Conservation (phyloP, 1,140 invertebrate genomes). For the Galendromus occidentalis region DNA sequence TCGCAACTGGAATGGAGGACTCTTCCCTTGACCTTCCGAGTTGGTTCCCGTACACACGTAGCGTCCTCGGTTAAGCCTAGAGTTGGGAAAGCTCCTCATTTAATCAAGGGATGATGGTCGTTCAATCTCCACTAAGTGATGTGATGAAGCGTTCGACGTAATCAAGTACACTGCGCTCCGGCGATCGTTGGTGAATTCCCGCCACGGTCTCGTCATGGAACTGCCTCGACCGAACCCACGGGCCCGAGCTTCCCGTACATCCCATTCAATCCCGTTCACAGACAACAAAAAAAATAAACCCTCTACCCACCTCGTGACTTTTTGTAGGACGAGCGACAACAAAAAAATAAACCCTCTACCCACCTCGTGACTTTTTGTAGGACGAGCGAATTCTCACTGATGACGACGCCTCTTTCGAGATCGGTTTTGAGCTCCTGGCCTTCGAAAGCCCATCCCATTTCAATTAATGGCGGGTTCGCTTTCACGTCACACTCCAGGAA, state of each 20-base stretch:
- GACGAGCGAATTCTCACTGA: slow-evolving; percentile 58
- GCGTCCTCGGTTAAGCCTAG: slow-evolving; percentile 35
- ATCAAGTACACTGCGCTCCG: too few relatives aligned
- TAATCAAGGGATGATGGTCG: too few relatives aligned
- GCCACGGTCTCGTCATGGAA: too few relatives aligned
- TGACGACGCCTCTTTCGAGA: slow-evolving; percentile 47
- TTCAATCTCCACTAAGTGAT: too few relatives aligned
- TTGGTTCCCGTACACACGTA: slow-evolving; percentile 70
- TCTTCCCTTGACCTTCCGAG: slow-evolving; percentile 63
- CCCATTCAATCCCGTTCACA: too few relatives aligned
- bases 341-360: too few relatives aligned
- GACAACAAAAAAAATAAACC: too few relatives aligned
- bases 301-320: slow-evolving; percentile 38
- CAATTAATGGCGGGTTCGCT: slow-evolving; percentile 31
- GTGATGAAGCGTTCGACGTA: too few relatives aligned
- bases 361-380: slow-evolving; percentile 50
- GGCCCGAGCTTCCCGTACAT: too few relatives aligned
- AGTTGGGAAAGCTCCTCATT: too few relatives aligned
- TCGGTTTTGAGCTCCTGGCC: slow-evolving; percentile 29
- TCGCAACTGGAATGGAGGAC: slow-evolving; percentile 52
- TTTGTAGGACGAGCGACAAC: slow-evolving; percentile 45
- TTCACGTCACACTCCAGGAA: slow-evolving; percentile 35
- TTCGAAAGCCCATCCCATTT: slow-evolving; percentile 18
- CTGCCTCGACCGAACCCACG: background rate
- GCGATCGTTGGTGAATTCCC: too few relatives aligned